These are phyloP conservation scores for Mesocricetus auratus DNA, from an alignment of 2,113 vertebrate species.

Conservation along the genomic window DNA sequence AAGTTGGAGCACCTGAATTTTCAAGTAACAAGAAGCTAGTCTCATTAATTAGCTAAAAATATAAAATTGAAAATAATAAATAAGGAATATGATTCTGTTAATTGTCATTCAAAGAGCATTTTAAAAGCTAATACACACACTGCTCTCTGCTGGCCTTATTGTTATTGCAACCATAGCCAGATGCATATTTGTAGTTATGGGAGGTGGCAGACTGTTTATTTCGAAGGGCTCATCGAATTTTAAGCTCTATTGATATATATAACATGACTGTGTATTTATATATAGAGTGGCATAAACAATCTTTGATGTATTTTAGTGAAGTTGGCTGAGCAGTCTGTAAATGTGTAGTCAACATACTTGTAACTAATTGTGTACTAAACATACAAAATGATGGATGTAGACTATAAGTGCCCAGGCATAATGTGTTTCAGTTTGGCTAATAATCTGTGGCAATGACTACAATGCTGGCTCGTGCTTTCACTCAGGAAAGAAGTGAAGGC, in stretches of 20 bases:
- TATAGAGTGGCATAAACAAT: background rate
- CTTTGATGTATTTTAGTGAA: background rate
- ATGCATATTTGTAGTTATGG: background rate
- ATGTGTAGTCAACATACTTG: background rate
- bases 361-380: slow-evolving; percentile 14
- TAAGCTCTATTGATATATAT: background rate
- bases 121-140: slow-evolving; percentile 45
- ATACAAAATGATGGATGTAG: background rate
- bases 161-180: slow-evolving; percentile 69
- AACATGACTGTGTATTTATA: background rate
- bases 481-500: background rate
- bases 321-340: background rate
- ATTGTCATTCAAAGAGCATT: background rate
- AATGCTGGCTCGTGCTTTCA: background rate
- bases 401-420: background rate
- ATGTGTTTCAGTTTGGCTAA: background rate
- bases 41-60: background rate
- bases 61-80: slow-evolving; percentile 18
- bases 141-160: slow-evolving; percentile 75
- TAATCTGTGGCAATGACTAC: background rate
- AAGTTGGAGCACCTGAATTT: background rate
- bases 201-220: background rate
- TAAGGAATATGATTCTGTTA: slow-evolving; percentile 3
- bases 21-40: background rate
- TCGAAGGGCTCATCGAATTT: slow-evolving; percentile 4